Evolutionary conservation across 2,797 vertebrate genomes (phyloP), one percentile per base, ranked within the genome.

Genomic region (Rhinogobio ventralis): DNA sequence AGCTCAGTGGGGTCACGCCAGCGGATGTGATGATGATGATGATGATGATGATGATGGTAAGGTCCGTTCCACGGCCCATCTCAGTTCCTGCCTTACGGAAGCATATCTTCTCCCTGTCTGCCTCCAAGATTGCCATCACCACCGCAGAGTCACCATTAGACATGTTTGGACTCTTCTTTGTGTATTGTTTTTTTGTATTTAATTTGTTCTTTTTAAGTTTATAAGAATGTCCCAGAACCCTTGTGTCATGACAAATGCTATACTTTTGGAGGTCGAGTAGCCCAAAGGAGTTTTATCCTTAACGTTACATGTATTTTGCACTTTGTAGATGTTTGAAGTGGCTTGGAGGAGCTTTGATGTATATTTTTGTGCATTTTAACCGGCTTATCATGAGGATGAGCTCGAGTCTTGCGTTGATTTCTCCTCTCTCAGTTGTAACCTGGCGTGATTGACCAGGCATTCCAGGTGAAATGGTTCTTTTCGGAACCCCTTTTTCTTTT

Each of bases 381-480:
- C 89, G 83, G 89, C 87, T 88, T 76, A 87, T 60, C 88, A 90
- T 87, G 89, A 28, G 88, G 89, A 87, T 85, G 62, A 73, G 75
- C 45, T 79, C 55, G 74, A 84, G 84, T 86, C 79, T 68, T 53
- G 39, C 19, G 25, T 77, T 76, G 66, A 42, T 23, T 81, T 53
- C 23, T 76, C 86, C 91, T 42, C 39, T 42, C 93, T 94, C 94
- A 93, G 93, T 95, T 96, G 84, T 84, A 94, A 94, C 95, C 95
- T 94, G 94, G 93, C 93, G 93, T 66, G 60, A 79, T 64, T 95
- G 93, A 93, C 95, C 95, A 95, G 96, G 95, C 95, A 95, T 96
- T 97, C 96, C 96, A 96, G 96, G 89, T 96, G 2, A 96, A 95
- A 92, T 93, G 94, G 96, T 96, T 97, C 95, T 96, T 95, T 97